These are phyloP conservation scores for Drosophila murphyi DNA, from an alignment of 1,140 invertebrate species.

Conservation along the genomic window DNA sequence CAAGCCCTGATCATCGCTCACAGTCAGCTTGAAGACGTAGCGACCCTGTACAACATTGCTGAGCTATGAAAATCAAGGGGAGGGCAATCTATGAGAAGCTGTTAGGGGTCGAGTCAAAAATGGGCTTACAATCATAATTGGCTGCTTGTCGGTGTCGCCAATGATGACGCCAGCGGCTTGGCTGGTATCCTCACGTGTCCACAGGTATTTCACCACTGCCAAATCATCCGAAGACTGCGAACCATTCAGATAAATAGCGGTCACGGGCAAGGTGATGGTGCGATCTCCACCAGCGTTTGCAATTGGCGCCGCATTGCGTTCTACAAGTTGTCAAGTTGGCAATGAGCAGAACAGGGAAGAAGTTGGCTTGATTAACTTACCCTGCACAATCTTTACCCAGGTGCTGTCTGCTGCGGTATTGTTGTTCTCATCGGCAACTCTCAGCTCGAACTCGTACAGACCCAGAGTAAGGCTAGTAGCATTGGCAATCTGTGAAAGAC, in stretches of 20 bases:
- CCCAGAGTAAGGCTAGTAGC: conserved; percentile 93
- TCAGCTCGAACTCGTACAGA: conserved; percentile 92
- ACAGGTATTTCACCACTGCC: conserved; percentile 92
- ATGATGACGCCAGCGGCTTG: conserved; percentile 93
- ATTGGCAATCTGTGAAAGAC: conserved; percentile 86
- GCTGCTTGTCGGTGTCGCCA: conserved; percentile 89
- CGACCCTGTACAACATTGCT: conserved; percentile 93
- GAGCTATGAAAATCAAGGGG: conserved; percentile 86
- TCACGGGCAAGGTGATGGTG: conserved; percentile 90
- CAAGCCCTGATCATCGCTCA: conserved; percentile 95
- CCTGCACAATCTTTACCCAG: conserved; percentile 94
- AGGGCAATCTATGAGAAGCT: not conserved
- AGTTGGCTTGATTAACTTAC: conserved; percentile 85
- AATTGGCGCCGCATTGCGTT: conserved; percentile 94
- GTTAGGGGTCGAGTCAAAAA: not conserved
- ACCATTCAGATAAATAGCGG: conserved; percentile 93
- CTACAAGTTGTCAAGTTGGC: conserved; percentile 85
- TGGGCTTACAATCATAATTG: conserved; percentile 90
- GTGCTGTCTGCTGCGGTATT: conserved; percentile 91
- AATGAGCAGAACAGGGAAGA: conserved; percentile 15
- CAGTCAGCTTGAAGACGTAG: conserved; percentile 95
- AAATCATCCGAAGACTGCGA: conserved; percentile 94
- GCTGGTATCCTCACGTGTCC: conserved; percentile 92
- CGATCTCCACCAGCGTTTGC: conserved; percentile 95
- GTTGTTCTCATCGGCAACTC: conserved; percentile 93